These are phyloP conservation scores for Scaptomyza hsui DNA, from an alignment of 1,140 invertebrate species.

Conservation along the genomic window DNA sequence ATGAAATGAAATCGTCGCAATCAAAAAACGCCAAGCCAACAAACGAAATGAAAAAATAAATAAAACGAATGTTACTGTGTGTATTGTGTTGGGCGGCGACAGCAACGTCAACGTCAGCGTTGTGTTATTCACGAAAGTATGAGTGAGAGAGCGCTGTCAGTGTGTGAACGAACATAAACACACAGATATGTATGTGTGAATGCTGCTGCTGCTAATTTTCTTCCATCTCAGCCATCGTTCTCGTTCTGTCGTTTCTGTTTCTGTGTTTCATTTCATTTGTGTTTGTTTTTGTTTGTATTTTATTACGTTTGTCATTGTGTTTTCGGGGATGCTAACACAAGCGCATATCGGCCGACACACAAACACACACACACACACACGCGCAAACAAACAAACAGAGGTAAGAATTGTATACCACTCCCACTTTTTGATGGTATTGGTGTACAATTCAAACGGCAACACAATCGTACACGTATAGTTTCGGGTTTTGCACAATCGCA, in stretches of 20 bases:
- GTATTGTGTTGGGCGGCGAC: constrained; percentile 46
- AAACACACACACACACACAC: constrained; percentile 21
- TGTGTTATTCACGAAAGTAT: constrained; percentile 22
- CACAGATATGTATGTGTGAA: constrained; percentile 18
- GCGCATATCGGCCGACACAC: constrained; percentile 20
- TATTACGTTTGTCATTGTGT: constrained; percentile 80
- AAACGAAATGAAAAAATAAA: constrained; percentile 82
- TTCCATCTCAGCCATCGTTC: constrained; percentile 61
- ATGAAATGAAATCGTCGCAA: constrained; percentile 68
- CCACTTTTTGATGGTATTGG: constrained; percentile 66
- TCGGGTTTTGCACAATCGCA: constrained; percentile 81
- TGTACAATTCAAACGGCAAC: constrained; percentile 70
- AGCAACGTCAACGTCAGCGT: constrained; percentile 36
- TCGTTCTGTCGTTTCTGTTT: constrained; percentile 50
- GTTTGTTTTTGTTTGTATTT: constrained; percentile 72
- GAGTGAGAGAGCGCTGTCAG: constrained; percentile 39
- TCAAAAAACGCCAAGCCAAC: constrained; percentile 64
- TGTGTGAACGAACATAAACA: background rate
- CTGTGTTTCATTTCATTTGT: constrained; percentile 63
- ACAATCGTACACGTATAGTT: constrained; percentile 70
- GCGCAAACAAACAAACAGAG: constrained; percentile 39
- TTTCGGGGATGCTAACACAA: constrained; percentile 75
- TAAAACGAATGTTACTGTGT: constrained; percentile 65
- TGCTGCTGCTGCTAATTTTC: constrained; percentile 34
- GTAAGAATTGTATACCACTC: constrained; percentile 75